These are phyloP conservation scores for Catharus bicknelli DNA, from an alignment of 2,113 vertebrate species.

Conservation along the genomic window DNA sequence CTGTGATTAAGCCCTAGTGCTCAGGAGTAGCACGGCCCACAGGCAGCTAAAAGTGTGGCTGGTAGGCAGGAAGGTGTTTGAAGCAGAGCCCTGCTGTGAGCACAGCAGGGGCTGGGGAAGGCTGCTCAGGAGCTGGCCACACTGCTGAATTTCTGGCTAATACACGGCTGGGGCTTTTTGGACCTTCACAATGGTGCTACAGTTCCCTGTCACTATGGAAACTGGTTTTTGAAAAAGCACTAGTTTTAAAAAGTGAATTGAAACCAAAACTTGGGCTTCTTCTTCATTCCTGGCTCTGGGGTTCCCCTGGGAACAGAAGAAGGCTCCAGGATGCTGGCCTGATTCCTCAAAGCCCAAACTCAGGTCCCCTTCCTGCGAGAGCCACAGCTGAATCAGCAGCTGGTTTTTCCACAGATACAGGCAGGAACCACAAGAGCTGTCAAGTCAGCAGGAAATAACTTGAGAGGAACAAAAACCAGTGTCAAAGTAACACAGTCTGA, in stretches of 20 bases:
- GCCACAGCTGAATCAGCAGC: neutral
- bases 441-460: neutral
- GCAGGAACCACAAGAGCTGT: neutral
- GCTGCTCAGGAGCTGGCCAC: neutral
- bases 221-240: constrained; percentile 33
- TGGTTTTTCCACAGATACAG: neutral
- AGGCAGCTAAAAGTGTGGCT: neutral
- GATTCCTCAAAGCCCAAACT: neutral
- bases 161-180: neutral
- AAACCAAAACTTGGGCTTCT: constrained; percentile 17
- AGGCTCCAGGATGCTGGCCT: neutral
- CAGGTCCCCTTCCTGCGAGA: neutral
- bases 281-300: neutral
- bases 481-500: neutral
- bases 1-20: neutral
- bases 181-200: constrained; percentile 51
- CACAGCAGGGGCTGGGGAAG: neutral
- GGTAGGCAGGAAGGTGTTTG: neutral
- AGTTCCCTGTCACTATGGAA: constrained; percentile 60
- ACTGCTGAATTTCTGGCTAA: constrained; percentile 13
- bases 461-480: neutral
- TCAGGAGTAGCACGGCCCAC: neutral
- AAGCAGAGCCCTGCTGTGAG: neutral
- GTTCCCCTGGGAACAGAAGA: neutral
- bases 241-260: constrained; percentile 34